Evolutionary conservation across 1,140 invertebrate species (phyloP), one percentile per base, ranked within the genome.

Genomic region (Chionoecetes opilio): DNA sequence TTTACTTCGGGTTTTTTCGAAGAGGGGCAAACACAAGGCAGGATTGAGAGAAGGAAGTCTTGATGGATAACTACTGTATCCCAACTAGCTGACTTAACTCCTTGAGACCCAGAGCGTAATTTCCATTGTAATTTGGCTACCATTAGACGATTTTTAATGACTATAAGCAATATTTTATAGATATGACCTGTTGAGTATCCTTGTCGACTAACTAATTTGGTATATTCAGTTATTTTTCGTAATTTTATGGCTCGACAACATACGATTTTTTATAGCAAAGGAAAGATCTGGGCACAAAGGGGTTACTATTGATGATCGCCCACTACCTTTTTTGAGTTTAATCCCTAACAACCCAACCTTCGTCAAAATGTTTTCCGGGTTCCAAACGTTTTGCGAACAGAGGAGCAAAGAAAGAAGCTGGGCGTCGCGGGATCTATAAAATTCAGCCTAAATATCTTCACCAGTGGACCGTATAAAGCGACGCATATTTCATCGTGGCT

Each of bases 311-410:
- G 63, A 75, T 75, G 63, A n/a, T 75, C n/a, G 21, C n/a, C 1
- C 63, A n/a, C 5, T 75, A n/a, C n/a, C n/a, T n/a, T n/a, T n/a
- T n/a, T n/a, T n/a, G n/a, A n/a, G 63, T 75, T n/a, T n/a, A 1
- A 53, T 53, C n/a, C 63, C 26, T 75, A 75, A 75, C 63, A 53
- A 14, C 46, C 8, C 14, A 46, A 46, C 41, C 5, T 26, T 75
- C 63, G 63, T 75, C 63, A 75, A 75, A 21, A 75, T 75, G 26
- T 75, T 75, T 75, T 75, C 63, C 63, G 63, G 63, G 63, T 75
- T 75, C 21, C 63, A 21, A 75, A n/a, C 63, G 63, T 17, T 2
- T 17, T 53, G 21, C 46, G 46, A 9, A 53, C 11, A 17, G 46
- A 53, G 46, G 14, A 41, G 38, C 5, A 41, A 14, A 17, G 46